These are phyloP conservation scores for Limnephilus rhombicus DNA, from an alignment of 2,888 invertebrate species.

Conservation along the genomic window DNA sequence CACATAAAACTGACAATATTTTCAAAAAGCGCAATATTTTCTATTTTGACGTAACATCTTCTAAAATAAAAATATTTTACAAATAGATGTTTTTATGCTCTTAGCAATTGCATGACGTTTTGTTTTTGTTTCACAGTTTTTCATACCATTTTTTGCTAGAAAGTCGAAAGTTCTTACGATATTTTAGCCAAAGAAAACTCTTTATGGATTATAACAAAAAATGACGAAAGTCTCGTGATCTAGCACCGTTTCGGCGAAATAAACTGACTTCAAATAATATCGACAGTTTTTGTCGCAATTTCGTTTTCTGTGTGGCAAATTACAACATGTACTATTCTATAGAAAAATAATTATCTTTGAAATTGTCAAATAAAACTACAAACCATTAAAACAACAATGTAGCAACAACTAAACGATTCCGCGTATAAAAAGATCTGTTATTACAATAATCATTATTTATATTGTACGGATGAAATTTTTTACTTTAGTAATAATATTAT, in stretches of 20 bases:
- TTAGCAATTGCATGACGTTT: too few relatives aligned
- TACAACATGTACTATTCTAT: background rate
- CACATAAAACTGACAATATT: background rate
- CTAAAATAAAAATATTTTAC: background rate
- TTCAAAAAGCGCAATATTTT: background rate
- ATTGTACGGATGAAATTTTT: background rate
- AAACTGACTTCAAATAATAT: background rate
- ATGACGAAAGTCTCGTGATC: background rate
- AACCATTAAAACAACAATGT: background rate
- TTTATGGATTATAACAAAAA: background rate
- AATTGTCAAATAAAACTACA: background rate
- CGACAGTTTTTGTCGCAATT: background rate
- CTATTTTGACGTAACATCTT: background rate
- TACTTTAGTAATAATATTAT: background rate
- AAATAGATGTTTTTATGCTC: background rate
- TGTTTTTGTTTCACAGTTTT: background rate
- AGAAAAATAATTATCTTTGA: too few relatives aligned
- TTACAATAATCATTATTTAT: background rate
- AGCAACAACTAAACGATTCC: background rate
- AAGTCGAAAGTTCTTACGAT: background rate
- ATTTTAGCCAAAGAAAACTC: background rate
- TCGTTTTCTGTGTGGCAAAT: background rate
- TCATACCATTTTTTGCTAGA: background rate
- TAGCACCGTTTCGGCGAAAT: background rate
- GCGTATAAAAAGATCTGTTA: background rate